phyloP scores from a whole-genome alignment of 2,888 invertebrate genomes.

The Ecliptopera silaceata region DNA sequence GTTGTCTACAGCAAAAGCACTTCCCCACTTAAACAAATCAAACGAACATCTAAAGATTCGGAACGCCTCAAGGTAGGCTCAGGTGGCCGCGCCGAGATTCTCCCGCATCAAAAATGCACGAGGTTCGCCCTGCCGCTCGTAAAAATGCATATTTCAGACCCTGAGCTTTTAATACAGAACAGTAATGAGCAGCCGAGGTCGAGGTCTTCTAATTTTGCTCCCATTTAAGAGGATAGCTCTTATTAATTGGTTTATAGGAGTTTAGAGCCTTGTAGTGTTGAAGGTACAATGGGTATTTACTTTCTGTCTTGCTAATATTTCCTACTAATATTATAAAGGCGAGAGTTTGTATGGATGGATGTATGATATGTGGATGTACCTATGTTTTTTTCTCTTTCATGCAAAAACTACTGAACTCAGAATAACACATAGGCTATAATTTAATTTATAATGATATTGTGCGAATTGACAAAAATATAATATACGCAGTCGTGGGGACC shows the following conservation, averaged over 20 bases:
- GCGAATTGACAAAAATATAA: too few relatives aligned
- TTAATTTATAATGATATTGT: too few relatives aligned
- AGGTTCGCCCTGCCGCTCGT: conserved; percentile 66
- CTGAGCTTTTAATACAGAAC: conserved; percentile 76
- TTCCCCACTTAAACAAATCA: conserved; percentile 15
- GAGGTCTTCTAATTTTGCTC: conserved; percentile 74
- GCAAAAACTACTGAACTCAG: too few relatives aligned
- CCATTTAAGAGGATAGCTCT: conserved; percentile 69
- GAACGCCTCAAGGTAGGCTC: conserved; percentile 33
- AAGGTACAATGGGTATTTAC: not conserved
- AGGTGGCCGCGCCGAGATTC: conserved; percentile 69
- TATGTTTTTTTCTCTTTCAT: too few relatives aligned
- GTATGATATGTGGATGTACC: too few relatives aligned
- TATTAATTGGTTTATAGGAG: conserved; percentile 64
- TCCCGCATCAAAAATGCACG: conserved; percentile 77
- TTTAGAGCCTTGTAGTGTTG: conserved; percentile 24
- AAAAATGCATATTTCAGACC: conserved; percentile 81
- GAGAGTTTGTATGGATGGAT: too few relatives aligned
- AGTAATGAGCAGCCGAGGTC: conserved; percentile 76
- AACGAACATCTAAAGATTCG: conserved; percentile 21
- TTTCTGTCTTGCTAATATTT: too few relatives aligned
- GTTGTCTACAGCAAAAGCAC: not conserved
- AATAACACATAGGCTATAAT: too few relatives aligned
- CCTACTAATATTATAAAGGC: too few relatives aligned
- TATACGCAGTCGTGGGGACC: too few relatives aligned